Evolutionary conservation across 2,888 invertebrate genomes (phyloP).

Genomic region (Melinaea menophilus): DNA sequence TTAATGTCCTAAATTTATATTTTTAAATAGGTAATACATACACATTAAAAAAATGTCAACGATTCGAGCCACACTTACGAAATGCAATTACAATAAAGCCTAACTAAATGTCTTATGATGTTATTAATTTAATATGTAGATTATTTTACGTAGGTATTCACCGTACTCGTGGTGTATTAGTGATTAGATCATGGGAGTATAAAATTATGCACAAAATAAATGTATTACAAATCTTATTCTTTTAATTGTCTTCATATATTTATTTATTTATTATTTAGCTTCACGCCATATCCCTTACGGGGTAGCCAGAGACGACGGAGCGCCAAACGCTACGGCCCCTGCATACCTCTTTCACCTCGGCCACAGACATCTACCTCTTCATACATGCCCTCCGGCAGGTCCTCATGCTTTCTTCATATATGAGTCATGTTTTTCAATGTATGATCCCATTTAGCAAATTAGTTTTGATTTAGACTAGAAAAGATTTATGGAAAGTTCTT

Average conservation of each 20-base stretch:
- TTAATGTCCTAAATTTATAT: not conserved
- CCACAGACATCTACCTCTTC: too few relatives aligned
- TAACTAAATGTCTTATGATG: constrained; percentile 74
- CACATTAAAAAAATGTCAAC: constrained; percentile 44
- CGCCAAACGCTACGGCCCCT: too few relatives aligned
- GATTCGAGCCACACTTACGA: constrained; percentile 66
- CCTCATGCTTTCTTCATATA: too few relatives aligned
- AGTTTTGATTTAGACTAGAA: too few relatives aligned
- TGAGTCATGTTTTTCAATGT: too few relatives aligned
- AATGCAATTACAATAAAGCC: constrained; percentile 52
- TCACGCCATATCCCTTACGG: too few relatives aligned
- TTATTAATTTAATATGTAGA: constrained; percentile 49
- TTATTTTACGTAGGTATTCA: constrained; percentile 49
- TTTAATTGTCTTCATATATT: constrained; percentile 23
- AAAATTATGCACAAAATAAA: constrained; percentile 74
- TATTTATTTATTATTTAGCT: constrained; percentile 5
- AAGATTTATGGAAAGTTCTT: too few relatives aligned
- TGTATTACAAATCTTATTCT: constrained; percentile 59
- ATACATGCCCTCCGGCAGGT: too few relatives aligned
- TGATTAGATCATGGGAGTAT: constrained; percentile 60
- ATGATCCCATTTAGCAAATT: too few relatives aligned
- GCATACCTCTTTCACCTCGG: too few relatives aligned
- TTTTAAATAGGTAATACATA: constrained; percentile 8
- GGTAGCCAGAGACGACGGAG: too few relatives aligned
- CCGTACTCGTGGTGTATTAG: constrained; percentile 64